Base-by-base conservation (phyloP, 2,113 vertebrate genomes). In the Erpornis zantholeuca region DNA sequence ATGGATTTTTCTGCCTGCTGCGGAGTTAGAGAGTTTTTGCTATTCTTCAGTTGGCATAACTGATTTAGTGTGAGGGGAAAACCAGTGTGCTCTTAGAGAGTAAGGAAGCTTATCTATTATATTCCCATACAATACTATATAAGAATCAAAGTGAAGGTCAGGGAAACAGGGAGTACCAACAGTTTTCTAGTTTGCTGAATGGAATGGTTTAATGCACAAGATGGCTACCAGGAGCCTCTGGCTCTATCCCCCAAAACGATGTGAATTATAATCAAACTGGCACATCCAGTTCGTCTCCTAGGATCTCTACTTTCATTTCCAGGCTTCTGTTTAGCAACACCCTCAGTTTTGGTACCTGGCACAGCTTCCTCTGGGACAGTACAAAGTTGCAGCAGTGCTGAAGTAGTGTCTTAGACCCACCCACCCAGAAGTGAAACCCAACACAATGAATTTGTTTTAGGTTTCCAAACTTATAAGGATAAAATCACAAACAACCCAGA, bases 1-100 rank as follows among this genome's bases (percentile, higher is more conserved):
- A 45, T 54, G 70, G 36, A 52, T 94, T 91, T 63, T 94, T 91
- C 66, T 95, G 38, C 72, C 91, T 96, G 82, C 54, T 29, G 25
- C 82, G 66, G 50, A 85, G 52, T 12, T 77, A 70, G 33, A 1
- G 9, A 86, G 19, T 9, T 33, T 91, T 79, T 88, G 36, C 36
- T 80, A 1, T 65, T 69, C 77, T 70, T 78, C 53, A n/a, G 17
- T 7, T 75, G 60, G 44, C 66, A 60, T 49, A 68, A 82, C 49
- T 10, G 7, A 71, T 83, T 82, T 82, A 61, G 17, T 25, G 24
- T 60, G 65, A 84, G 59, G 36, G 40, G 14, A 36, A 85, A 89
- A 72, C 57, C 78, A 28, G 24, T 61, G 25, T 53, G 45, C 20
- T 60, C 22, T 40, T 29, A 61, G 27, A 91, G 21, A 20, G 17